Percentiles rank a stretch among this genome's conserved stretches.
These are phyloP conservation scores for Yponomeuta malinellus DNA, from an alignment of 2,888 invertebrate genomes.

Conservation along the genomic window DNA sequence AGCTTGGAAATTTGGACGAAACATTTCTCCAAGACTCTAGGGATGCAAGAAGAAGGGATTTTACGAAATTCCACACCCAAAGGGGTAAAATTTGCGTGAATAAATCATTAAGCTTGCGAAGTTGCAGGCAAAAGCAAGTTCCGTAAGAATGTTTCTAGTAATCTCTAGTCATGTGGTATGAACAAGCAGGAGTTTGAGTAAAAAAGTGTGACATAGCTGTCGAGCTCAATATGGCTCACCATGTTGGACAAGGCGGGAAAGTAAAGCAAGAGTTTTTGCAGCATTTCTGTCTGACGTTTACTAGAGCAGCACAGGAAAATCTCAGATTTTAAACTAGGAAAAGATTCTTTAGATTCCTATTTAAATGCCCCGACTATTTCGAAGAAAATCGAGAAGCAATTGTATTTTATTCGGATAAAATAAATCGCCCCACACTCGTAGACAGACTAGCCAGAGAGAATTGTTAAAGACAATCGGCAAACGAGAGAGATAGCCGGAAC, in stretches of 20 bases:
- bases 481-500: constrained; percentile 13
- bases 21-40: too few species aligned
- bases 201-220: too few species aligned
- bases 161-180: too few species aligned
- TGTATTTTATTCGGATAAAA: constrained; percentile 6
- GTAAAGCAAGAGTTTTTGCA: background rate
- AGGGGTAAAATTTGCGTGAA: too few species aligned
- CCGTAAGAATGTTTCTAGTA: background rate
- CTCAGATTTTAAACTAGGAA: background rate
- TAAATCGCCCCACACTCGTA: background rate
- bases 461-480: constrained; percentile 30
- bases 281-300: background rate
- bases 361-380: background rate
- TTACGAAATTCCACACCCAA: too few species aligned
- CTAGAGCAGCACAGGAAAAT: background rate
- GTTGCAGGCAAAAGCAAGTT: background rate
- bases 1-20: too few species aligned
- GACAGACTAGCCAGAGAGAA: constrained; percentile 24
- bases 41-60: too few species aligned
- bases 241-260: too few species aligned
- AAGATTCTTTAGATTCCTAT: background rate
- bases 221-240: too few species aligned
- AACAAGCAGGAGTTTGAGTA: too few species aligned
- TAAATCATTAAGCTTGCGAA: background rate
- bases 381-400: background rate